These are phyloP conservation scores for Netelia inedita DNA, from an alignment of 2,888 invertebrate genomes.

Conservation along the genomic window DNA sequence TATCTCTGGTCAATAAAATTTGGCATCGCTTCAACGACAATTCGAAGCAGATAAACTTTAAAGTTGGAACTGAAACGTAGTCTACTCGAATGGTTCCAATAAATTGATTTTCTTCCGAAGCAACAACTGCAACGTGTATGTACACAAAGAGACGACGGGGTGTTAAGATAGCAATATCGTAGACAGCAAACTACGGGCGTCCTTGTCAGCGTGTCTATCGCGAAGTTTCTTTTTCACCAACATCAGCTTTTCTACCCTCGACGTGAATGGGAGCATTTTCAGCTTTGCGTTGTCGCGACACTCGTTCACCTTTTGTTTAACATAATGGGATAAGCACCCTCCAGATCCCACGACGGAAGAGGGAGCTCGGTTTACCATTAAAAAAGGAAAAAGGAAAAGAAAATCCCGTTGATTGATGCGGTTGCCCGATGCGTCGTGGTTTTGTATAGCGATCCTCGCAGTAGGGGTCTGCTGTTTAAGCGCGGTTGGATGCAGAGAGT, in stretches of 20 bases:
- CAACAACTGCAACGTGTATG: neutral
- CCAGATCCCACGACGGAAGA: conserved; percentile 19
- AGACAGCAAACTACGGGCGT: conserved; percentile 45
- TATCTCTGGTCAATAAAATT: no score
- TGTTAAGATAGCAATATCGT: neutral
- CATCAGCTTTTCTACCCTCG: conserved; percentile 57
- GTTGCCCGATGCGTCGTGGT: conserved; percentile 30
- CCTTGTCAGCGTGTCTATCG: conserved; percentile 36
- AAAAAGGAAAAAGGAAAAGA: conserved; percentile 4
- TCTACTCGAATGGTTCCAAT: neutral
- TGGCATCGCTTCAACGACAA: no score
- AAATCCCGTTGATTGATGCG: conserved; percentile 41
- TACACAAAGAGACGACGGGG: neutral
- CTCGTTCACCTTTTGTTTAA: conserved; percentile 62
- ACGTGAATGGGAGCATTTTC: conserved; percentile 35
- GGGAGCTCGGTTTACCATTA: conserved; percentile 20
- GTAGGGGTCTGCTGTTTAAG: conserved; percentile 13
- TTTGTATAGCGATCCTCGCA: conserved; percentile 32
- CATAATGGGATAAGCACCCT: conserved; percentile 65
- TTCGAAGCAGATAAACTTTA: no score
- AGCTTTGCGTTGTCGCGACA: conserved; percentile 38
- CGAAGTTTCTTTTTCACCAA: conserved; percentile 39
- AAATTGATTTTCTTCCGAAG: neutral
- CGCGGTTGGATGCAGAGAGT: conserved; percentile 13
- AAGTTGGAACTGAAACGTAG: no score